Evolutionary conservation across 2,113 vertebrate genomes (phyloP).

Genomic region (Fulmarus glacialis): DNA sequence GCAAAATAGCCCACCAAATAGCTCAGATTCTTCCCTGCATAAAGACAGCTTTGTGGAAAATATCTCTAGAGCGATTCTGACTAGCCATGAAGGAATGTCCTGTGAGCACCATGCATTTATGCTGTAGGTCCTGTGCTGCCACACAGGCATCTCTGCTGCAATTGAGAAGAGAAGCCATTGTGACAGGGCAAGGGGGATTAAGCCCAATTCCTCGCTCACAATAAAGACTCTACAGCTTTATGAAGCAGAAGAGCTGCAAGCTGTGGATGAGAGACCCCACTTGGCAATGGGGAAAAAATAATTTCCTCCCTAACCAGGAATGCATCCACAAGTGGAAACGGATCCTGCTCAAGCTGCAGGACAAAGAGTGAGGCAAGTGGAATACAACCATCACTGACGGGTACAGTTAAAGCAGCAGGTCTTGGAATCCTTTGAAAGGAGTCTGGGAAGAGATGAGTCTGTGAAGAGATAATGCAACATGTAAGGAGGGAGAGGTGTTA

Average conservation of each 20-base stretch:
- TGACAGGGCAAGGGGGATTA: not conserved
- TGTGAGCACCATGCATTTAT: rapidly evolving
- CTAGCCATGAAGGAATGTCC: not conserved
- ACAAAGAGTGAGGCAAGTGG: not conserved
- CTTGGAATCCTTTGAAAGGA: not conserved
- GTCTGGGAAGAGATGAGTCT: not conserved
- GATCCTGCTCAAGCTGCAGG: not conserved
- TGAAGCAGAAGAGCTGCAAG: not conserved
- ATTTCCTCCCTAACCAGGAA: not conserved
- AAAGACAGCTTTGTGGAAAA: not conserved
- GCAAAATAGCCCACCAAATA: not conserved
- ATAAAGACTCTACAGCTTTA: not conserved
- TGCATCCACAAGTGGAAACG: not conserved
- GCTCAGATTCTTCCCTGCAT: not conserved
- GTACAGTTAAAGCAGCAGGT: not conserved
- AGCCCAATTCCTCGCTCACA: not conserved
- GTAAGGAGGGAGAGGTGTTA: not conserved
- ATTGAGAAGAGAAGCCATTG: not conserved
- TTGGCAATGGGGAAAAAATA: not conserved
- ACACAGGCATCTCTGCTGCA: not conserved
- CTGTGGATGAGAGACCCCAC: not conserved
- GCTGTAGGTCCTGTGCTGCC: not conserved
- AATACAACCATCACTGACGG: not conserved
- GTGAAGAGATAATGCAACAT: not conserved
- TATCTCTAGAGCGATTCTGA: not conserved